Conservation (phyloP, 1,140 invertebrate genomes). For the Dreissena rostriformis region DNA sequence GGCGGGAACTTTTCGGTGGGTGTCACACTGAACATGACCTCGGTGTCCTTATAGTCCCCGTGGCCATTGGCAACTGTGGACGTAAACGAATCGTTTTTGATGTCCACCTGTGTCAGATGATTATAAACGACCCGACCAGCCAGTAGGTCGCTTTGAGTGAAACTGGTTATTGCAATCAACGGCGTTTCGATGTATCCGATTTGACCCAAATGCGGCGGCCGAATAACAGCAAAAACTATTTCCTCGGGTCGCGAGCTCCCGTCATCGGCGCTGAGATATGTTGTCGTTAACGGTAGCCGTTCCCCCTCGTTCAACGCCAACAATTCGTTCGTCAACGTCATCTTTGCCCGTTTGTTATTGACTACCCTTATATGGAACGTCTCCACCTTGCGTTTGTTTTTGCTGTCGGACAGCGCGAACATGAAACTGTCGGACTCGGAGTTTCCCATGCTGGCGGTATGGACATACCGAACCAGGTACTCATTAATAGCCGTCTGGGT, state of each 20-base stretch:
- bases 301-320: conserved; percentile 93
- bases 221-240: conserved; percentile 94
- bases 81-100: conserved; percentile 87
- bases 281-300: conserved; percentile 88
- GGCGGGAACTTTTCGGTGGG: conserved; percentile 79
- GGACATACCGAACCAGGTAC: conserved; percentile 92
- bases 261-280: conserved; percentile 92
- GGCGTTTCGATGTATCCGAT: conserved; percentile 76
- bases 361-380: conserved; percentile 91
- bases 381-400: conserved; percentile 76
- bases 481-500: conserved; percentile 93
- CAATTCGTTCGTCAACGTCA: conserved; percentile 84
- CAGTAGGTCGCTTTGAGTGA: conserved; percentile 86
- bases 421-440: conserved; percentile 92
- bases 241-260: conserved; percentile 91
- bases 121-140: conserved; percentile 75
- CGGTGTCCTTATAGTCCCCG: conserved; percentile 80
- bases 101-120: conserved; percentile 74
- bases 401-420: conserved; percentile 88
- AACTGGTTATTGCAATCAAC: conserved; percentile 83
- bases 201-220: conserved; percentile 85
- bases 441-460: conserved; percentile 92
- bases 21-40: conserved; percentile 81
- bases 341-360: conserved; percentile 88
- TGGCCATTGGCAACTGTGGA: conserved; percentile 96